Evolutionary conservation across 1,140 invertebrate species (phyloP), one percentile per base, ranked within the genome.

Genomic region (Platyscapa corneri): DNA sequence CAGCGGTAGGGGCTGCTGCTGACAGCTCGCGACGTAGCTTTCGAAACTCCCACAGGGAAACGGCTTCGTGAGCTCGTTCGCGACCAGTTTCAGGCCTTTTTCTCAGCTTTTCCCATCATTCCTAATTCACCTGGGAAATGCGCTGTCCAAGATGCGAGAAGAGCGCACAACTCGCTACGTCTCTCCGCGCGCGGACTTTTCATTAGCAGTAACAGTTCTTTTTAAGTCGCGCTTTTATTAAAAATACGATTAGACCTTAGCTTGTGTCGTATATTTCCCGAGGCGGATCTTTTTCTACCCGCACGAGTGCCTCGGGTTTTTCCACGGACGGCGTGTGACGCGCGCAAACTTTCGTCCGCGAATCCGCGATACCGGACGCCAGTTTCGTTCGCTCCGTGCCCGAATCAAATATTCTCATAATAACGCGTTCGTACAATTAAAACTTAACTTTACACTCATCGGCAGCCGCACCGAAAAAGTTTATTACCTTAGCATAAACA

Each of bases 21-120:
- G 84, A 86, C 84, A 86, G 84, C 60, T 80, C 60, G 20, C 65
- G 46, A 30, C 42, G 84, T 77, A 80, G 67, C 67, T 82, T 82
- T 60, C 49, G 80, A 82, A 86, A 86, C 10, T 82, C 46, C 72
- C 64, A n/a, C 56, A 49, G 70, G 60, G 39, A 39, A n/a, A 53
- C 18, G 49, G 8, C 72, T 20, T 8, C 16, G 46, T 39, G 1
- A 10, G 27, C 7, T 18, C 27, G 39, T 42, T 75, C n/a, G 10
- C 27, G 42, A 75, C 74, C 42, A 30, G 34, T 49, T 46, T n/a
- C 30, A n/a, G 46, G 75, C 0, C 67, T 7, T 75, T 46, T 83
- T 64, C 20, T n/a, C 7, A 20, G n/a, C n/a, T 18, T 75, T 49
- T 6, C 49, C 14, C 39, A 39, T 65, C 20, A 75, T 83, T 83